Percentiles rank a stretch among this genome's conserved stretches.
Conservation (phyloP, 2,113 vertebrate species). For the Hassar affinis region DNA sequence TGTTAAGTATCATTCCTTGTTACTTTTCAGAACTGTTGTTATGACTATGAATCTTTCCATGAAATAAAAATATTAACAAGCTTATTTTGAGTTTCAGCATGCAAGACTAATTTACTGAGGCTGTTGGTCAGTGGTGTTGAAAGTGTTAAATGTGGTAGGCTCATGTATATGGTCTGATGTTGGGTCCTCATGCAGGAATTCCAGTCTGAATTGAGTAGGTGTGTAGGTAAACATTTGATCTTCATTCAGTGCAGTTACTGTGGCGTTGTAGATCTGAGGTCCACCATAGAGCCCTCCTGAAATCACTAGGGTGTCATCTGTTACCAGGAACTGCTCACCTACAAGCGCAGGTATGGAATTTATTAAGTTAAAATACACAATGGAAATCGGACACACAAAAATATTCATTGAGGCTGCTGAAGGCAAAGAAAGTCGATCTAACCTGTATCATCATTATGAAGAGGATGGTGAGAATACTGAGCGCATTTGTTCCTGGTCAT, state of each 20-base stretch:
- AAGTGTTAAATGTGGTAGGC: slow-evolving; percentile 47
- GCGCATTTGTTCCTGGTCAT: slow-evolving; percentile 62
- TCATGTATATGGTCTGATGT: slow-evolving; percentile 27
- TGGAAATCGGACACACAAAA: not conserved
- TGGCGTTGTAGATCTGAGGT: slow-evolving; percentile 62
- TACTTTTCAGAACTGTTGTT: slow-evolving; percentile 5
- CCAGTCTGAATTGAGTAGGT: slow-evolving; percentile 62
- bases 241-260: slow-evolving; percentile 52
- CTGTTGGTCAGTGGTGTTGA: slow-evolving; percentile 39
- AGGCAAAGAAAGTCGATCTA: slow-evolving; percentile 36
- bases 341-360: slow-evolving; percentile 19
- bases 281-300: slow-evolving; percentile 75
- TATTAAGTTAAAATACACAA: not conserved
- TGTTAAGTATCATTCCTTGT: not conserved
- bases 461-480: slow-evolving; percentile 72
- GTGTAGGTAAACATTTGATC: slow-evolving; percentile 50
- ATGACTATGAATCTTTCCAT: not conserved
- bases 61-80: slow-evolving; percentile 21
- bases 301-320: slow-evolving; percentile 70
- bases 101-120: slow-evolving; percentile 14
- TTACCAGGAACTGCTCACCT: slow-evolving; percentile 61
- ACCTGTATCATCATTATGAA: slow-evolving; percentile 68
- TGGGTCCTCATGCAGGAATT: slow-evolving; percentile 64
- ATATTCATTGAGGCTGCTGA: not conserved
- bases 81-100: slow-evolving; percentile 5